Percentiles rank a stretch among this genome's conserved stretches.
Evolutionary conservation across 2,888 invertebrate species (phyloP).

Genomic region (Hirtodrosophila trivittata): DNA sequence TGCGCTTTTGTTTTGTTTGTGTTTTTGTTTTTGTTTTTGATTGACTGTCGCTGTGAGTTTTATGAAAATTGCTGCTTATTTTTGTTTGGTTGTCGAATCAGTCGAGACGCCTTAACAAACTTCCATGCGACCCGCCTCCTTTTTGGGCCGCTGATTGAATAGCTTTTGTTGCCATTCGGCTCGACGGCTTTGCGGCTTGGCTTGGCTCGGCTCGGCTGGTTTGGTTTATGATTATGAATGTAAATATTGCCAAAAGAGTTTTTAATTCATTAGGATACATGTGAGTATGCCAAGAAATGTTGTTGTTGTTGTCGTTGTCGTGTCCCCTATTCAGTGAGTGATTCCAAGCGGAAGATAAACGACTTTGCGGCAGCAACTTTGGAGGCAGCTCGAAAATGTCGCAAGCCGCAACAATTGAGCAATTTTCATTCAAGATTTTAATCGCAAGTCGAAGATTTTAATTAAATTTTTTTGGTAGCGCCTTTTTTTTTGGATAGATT

Average conservation of each 20-base stretch:
- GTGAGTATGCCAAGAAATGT: slow-evolving; percentile 18
- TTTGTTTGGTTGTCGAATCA: slow-evolving; percentile 22
- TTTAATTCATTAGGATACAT: slow-evolving; percentile 44
- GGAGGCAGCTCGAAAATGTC: slow-evolving; percentile 36
- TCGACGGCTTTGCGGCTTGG: too few species aligned
- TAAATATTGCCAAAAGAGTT: slow-evolving; percentile 40
- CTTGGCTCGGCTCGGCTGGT: slow-evolving; percentile 1
- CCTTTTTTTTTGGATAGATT: slow-evolving; percentile 15
- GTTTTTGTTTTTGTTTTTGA: slow-evolving; percentile 2
- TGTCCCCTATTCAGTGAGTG: slow-evolving; percentile 36
- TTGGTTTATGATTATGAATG: slow-evolving; percentile 38
- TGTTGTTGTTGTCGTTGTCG: slow-evolving; percentile 18
- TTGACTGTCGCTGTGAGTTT: slow-evolving; percentile 27
- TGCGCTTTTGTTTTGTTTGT: not conserved
- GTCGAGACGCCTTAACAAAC: slow-evolving; percentile 11
- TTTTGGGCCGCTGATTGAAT: slow-evolving; percentile 55
- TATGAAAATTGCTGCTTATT: slow-evolving; percentile 17
- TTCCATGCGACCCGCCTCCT: slow-evolving; percentile 21
- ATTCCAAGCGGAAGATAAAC: slow-evolving; percentile 62
- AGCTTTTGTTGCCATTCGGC: slow-evolving; percentile 28
- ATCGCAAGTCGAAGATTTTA: slow-evolving; percentile 43
- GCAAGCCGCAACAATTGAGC: slow-evolving; percentile 62
- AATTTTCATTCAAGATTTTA: slow-evolving; percentile 57
- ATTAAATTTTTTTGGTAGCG: slow-evolving; percentile 50
- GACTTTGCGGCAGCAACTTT: slow-evolving; percentile 5